Base-by-base conservation (phyloP, 2,797 vertebrate genomes). In the Channallabes apus region DNA sequence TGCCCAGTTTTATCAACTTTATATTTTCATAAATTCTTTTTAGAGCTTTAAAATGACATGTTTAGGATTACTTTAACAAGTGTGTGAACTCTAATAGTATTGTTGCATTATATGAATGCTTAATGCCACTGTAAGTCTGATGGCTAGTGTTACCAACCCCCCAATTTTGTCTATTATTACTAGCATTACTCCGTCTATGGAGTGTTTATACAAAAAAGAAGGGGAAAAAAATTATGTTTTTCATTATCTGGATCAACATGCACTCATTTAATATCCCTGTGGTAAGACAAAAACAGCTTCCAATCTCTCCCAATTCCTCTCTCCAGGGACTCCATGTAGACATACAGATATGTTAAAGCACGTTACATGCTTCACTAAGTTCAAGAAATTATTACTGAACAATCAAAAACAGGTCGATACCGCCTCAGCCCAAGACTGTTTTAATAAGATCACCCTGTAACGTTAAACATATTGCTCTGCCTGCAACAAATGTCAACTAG, bases 151-250 rank as follows among this genome's bases (percentile, higher is more conserved):
- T n/a, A 79, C 1, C 6, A 12, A n/a, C 56, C 76, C 22, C 32
- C 61, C 46, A 79, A 38, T 79, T 62, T 62, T 41, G 12, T 62
- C 32, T 0, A 14, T 38, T 46, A 61, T 85, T 85, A 77, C 65
- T 79, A 73, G 14, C 46, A 22, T 7, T 17, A 58, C 76, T 41
- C 65, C 20, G 59, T 56, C 3, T 51, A 38, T 58, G 24, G 82
- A 73, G 79, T 80, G 61, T 35, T 72, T 29, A 64, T 61, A 68
- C 61, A 77, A 82, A 86, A 77, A 82, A 87, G n/a, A 81, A 68
- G 62, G 41, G 71, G 80, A 86, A 77, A 82, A 87, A 17, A 81
- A 64, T 80, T n/a, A n/a, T 84, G 59, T 79, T 84, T 67, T 68
- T 51, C 81, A 24, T 1, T 4, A n/a, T 51, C 75, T 82, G 38